Evolutionary conservation across 2,113 vertebrate species (phyloP).

Genomic region (Sardina pilchardus): DNA sequence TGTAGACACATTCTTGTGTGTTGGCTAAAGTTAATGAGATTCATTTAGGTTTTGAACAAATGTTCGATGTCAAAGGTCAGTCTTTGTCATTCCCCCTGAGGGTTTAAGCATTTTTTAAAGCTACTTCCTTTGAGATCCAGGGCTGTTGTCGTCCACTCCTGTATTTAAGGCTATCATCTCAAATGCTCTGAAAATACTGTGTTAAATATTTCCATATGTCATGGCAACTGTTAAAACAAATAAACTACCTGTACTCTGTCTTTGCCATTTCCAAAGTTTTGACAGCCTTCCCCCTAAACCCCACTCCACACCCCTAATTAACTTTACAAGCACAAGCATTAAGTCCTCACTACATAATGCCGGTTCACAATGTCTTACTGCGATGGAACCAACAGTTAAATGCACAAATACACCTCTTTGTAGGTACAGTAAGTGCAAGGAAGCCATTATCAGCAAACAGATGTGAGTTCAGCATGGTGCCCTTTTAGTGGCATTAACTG

Average conservation of each 20-base stretch:
- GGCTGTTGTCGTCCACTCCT: slow-evolving; percentile 2
- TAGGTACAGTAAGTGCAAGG: slow-evolving; percentile 36
- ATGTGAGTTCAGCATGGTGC: slow-evolving; percentile 16
- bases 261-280: slow-evolving; percentile 37
- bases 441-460: slow-evolving; percentile 39
- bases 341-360: slow-evolving; percentile 7
- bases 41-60: slow-evolving; percentile 20
- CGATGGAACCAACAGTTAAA: slow-evolving; percentile 20
- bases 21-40: slow-evolving; percentile 16
- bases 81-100: neutral
- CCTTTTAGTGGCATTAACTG: slow-evolving; percentile 45
- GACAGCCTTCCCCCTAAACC: slow-evolving; percentile 18
- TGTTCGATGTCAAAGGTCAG: neutral
- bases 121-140: slow-evolving; percentile 7
- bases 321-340: slow-evolving; percentile 20
- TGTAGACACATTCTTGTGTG: neutral
- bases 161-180: slow-evolving; percentile 40
- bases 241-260: slow-evolving; percentile 44
- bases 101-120: slow-evolving; percentile 13
- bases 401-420: slow-evolving; percentile 9
- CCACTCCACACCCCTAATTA: slow-evolving; percentile 18
- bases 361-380: slow-evolving; percentile 14
- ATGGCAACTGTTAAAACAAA: slow-evolving; percentile 44
- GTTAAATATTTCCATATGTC: slow-evolving; percentile 57
- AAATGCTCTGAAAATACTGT: slow-evolving; percentile 49